Base-by-base conservation (phyloP, 1,140 invertebrate species). In the Glossosoma conforme region DNA sequence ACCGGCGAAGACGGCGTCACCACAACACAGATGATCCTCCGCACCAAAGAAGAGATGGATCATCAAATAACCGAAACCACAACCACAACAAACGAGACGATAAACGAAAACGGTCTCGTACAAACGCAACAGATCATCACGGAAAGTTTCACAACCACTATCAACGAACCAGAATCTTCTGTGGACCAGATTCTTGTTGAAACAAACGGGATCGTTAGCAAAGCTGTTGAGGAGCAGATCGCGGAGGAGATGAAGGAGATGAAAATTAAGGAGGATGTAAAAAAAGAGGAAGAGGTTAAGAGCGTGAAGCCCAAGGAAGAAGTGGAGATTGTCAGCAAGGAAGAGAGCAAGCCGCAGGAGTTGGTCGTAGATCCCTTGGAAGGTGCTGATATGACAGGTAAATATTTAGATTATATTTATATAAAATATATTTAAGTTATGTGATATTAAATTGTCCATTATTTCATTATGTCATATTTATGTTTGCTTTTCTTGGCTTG, bases 311-410 rank as follows among this genome's bases (percentile, higher is more conserved):
- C 15, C n/a, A 50, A 43, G 42, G 24, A 49, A 38, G 13, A 24
- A n/a, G 22, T 36, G 17, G 44, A 38, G 20, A 18, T 25, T 36
- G 9, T 22, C 3, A 28, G 37, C 25, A 56, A 54, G 24, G 37
- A 10, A 14, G 25, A 45, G 18, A 19, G n/a, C 11, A 55, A 50
- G 13, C 22, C 20, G 22, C 40, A 55, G 9, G 43, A 41, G 15
- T 14, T 11, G 50, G 38, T 30, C 20, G n/a, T 15, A 17, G 56
- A 59, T 52, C 56, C 58, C 13, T 38, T 60, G 18, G 56, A 61
- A 18, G 51, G 58, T 40, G 57, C 58, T 48, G 63, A 65, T 54
- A 65, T 65, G 63, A 61, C 63, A 41, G 60, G 61, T 62, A 36
- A 40, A 6, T 1, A 21, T 11, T 13, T 24, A 42, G 3, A 22